phyloP scores from a whole-genome alignment of 2,113 vertebrate species.

The Amphilophus citrinellus region DNA sequence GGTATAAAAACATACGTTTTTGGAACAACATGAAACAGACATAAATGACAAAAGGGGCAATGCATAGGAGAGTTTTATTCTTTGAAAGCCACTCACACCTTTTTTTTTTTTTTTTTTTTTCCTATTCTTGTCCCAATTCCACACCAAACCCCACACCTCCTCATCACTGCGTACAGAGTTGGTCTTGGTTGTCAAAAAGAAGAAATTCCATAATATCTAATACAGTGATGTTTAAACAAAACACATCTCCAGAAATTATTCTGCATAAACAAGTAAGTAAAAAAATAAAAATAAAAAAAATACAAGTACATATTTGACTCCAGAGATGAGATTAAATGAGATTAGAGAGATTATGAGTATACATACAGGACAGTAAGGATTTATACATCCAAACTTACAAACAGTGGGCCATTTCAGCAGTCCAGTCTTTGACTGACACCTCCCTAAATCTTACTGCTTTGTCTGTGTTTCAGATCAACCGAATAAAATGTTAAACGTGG shows the following conservation, averaged over 20 bases:
- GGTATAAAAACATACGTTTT: not conserved
- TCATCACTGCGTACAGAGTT: not conserved
- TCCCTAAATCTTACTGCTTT: not conserved
- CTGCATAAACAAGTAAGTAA: not conserved
- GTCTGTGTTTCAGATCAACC: not conserved
- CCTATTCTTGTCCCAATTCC: not conserved
- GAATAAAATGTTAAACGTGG: not conserved
- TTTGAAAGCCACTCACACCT: not conserved
- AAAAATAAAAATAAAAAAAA: not conserved
- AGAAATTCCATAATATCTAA: not conserved
- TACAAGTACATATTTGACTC: not conserved
- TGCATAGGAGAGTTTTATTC: not conserved
- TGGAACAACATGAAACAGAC: not conserved
- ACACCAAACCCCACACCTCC: not conserved
- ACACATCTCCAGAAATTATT: not conserved
- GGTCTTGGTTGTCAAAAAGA: not conserved
- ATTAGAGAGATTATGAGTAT: no score
- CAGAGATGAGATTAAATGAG: no score
- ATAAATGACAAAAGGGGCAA: not conserved
- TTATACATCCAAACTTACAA: no score
- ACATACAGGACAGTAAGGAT: fast-evolving
- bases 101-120: fast-evolving
- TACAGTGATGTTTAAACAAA: not conserved
- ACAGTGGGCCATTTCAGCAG: no score
- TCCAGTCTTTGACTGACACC: not conserved